Evolutionary conservation across 2,113 vertebrate genomes (phyloP), one percentile per base, ranked within the genome.

Genomic region (Loxodonta africana): DNA sequence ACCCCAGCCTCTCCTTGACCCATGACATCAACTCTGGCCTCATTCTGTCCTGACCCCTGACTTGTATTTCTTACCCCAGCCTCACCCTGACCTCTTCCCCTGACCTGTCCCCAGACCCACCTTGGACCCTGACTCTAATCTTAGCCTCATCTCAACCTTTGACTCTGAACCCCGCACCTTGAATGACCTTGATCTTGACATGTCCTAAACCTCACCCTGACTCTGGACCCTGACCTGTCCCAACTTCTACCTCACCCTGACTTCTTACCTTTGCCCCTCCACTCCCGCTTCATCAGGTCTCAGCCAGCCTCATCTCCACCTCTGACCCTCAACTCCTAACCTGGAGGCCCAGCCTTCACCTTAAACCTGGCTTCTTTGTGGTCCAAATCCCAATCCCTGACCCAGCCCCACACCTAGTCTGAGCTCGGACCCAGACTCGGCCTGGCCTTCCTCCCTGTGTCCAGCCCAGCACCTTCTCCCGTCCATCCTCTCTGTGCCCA

Each of bases 401-500:
- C 7, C 57, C 25, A 6, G 3, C 23, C 8, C 53, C 8, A 26
- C 4, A 0, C 65, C 20, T 2, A 1, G 37, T 44, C 30, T 0
- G 20, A 60, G 44, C 8, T 44, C 26, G 12, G 69, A 37, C 17
- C 6, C 4, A 18, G 26, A 18, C 83, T 11, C 0, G 8, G 33
- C 37, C 20, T 60, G 15, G 8, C 14, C 82, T 77, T 10, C 30
- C 7, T 69, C 20, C 46, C 44, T 8, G 41, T 37, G 78, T 4
- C 21, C 23, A 99, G 99, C 76, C 51, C n/a, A 81, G 48, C 33
- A 21, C 51, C 37, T 37, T 82, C 28, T 86, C 82, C 60, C 25
- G 2, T 5, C 60, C 25, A 2, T 5, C 86, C 0, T 26, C 25
- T 96, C 69, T 8, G 3, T 26, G 17, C 88, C 51, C 98, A 99